Base-by-base conservation (phyloP, 1,140 invertebrate species). In the Zaprionus capensis region DNA sequence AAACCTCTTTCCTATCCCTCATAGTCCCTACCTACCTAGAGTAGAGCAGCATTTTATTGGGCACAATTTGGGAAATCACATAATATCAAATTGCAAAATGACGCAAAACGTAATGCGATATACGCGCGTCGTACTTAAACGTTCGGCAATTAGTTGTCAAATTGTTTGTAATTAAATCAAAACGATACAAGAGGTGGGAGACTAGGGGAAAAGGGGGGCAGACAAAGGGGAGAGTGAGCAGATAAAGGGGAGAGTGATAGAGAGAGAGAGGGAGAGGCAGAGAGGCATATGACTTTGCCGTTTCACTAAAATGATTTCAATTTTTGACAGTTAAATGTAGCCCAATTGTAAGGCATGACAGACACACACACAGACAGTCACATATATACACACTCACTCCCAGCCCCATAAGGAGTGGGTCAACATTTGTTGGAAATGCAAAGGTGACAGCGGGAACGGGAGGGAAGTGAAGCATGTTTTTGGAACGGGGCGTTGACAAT, bases 141-240 rank as follows among this genome's bases (percentile, higher is more conserved):
- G 82, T 85, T 85, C 73, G 77, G 85, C 85, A 90, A 90, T 90
- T 90, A 90, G 85, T 90, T 90, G 85, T 90, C 85, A 91, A 90
- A 90, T 90, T 90, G 85, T 90, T 90, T 80, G 85, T 90, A 90
- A 90, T 90, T 90, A 90, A 90, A 90, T 90, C 85, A 90, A 91
- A 90, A 82, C 82, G 86, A 88, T 78, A 90, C 78, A 88, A 65
- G 80, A 88, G 88, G 79, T 51, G 51, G 41, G 28, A 14, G 41
- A 15, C 22, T 6, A 36, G 20, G 26, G n/a, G 24, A 17, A 6
- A 6, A 1, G 15, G 20, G n/a, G 24, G 26, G 31, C 4, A 14
- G 22, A 12, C 15, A n/a, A 31, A 31, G 28, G 15, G 22, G 14
- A 55, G 20, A 14, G 11, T 0, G 17, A 31, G n/a, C 17, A 15